Percentiles rank a stretch among this genome's conserved stretches.
Evolutionary conservation across 2,888 invertebrate genomes (phyloP).

Genomic region (Catocala sponsa): DNA sequence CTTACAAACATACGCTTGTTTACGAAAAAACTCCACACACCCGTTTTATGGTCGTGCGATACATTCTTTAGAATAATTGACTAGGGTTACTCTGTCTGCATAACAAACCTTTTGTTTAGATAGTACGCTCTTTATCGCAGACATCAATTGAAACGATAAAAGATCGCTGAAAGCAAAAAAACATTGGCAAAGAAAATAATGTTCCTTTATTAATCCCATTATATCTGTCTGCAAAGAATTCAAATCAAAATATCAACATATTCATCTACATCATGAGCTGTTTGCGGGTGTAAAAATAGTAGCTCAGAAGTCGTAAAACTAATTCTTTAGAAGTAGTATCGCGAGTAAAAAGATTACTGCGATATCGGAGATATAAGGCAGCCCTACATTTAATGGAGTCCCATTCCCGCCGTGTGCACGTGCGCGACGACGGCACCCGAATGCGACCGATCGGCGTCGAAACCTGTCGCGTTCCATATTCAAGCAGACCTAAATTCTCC

Average conservation of each 20-base stretch:
- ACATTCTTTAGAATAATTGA: constrained; percentile 33
- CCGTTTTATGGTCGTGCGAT: constrained; percentile 36
- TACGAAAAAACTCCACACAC: constrained; percentile 43
- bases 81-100: constrained; percentile 25
- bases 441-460: constrained; percentile 75
- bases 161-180: constrained; percentile 5
- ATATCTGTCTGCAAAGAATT: constrained; percentile 8
- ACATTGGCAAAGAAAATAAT: background rate
- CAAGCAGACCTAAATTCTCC: constrained; percentile 38
- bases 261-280: constrained; percentile 14
- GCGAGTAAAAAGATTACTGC: constrained; percentile 44
- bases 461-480: constrained; percentile 49
- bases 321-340: constrained; percentile 45
- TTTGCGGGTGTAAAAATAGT: constrained; percentile 44
- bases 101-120: constrained; percentile 16
- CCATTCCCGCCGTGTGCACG: constrained; percentile 76
- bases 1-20: constrained; percentile 50
- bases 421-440: constrained; percentile 80
- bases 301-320: constrained; percentile 52
- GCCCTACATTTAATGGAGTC: constrained; percentile 63
- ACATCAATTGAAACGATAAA: constrained; percentile 7
- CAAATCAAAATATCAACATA: constrained; percentile 10
- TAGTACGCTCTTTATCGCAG: constrained; percentile 9
- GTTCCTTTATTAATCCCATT: constrained; percentile 12
- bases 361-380: constrained; percentile 58